These are phyloP conservation scores for Apogon talboti DNA, from an alignment of 2,797 vertebrate species.

Conservation along the genomic window DNA sequence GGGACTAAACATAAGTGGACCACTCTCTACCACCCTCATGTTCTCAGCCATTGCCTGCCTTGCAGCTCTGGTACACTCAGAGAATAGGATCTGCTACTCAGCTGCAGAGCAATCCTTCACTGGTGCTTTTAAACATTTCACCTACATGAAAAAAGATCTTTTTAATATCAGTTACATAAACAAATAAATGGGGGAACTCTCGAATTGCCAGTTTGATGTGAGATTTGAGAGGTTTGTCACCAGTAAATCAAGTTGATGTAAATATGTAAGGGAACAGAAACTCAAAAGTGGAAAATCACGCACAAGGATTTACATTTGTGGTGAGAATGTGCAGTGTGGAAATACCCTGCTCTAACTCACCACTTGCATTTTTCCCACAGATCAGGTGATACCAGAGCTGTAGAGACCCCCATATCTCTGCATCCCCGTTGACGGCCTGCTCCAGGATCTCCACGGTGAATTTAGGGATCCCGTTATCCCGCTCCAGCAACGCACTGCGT, in stretches of 20 bases:
- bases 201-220: background rate
- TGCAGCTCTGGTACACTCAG: conserved; percentile 18
- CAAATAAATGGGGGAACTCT: background rate
- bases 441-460: conserved; percentile 90
- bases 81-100: conserved; percentile 15
- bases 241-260: background rate
- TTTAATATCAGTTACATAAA: conserved; percentile 1
- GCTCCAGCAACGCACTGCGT: conserved; percentile 82
- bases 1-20: conserved; percentile 12
- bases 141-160: background rate
- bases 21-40: conserved; percentile 5
- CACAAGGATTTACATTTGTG: background rate
- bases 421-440: conserved; percentile 90
- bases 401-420: conserved; percentile 95
- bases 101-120: conserved; percentile 2
- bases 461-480: conserved; percentile 86
- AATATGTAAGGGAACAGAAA: background rate
- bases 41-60: conserved; percentile 39
- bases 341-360: conserved; percentile 83
- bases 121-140: background rate
- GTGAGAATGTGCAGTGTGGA: background rate
- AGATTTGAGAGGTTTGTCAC: background rate
- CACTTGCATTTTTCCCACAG: conserved; percentile 94
- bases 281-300: conserved; percentile 12
- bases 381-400: conserved; percentile 94